Evolutionary conservation across 2,113 vertebrate genomes (phyloP), one percentile per base, ranked within the genome.

Genomic region (Synodontis membranacea): DNA sequence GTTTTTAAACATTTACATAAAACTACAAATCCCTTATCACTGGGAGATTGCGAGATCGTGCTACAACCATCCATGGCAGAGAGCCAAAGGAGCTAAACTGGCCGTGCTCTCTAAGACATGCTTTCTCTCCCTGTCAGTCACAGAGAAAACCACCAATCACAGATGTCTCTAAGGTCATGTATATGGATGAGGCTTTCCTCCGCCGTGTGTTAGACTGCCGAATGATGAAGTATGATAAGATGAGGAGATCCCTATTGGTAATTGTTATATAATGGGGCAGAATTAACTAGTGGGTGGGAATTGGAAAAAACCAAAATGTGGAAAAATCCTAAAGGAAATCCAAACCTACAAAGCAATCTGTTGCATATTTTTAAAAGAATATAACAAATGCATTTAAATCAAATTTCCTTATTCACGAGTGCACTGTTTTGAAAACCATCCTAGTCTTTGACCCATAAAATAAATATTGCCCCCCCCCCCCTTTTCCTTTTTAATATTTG

Each of bases 391-490:
- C 28, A 50, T 50, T 78, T 19, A 50, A 78, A 78, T 78, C 46
- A 34, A 78, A 19, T 25, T 48, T n/a, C 42, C 11, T 50, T 50
- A 19, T 19, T 25, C 28, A 23, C 42, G 10, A 37, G 31, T 80
- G 50, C 14, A 0, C 48, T 23, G 17, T 54, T 52, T 44, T 80
- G 3, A 23, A 54, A 54, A 54, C n/a, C 4, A 5, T 79, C 31
- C 56, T 31, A 1, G 3, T 23, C 17, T 79, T 79, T 79, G n/a
- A 50, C 31, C 3, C 4, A 54, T 54, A 34, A 79, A 79, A 79
- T 54, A 79, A 79, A 79, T 75, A 75, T 54, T 74, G 37, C 2
- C 11, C n/a, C n/a, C n/a, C n/a, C n/a, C n/a, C n/a, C n/a, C n/a
- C n/a, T n/a, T n/a, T 0, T 46, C 25, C 17, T 25, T 62, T 75